A percentile compares a stretch with the other conserved stretches of the same genome.
These are phyloP conservation scores for Notothenia coriiceps DNA, from an alignment of 2,113 vertebrate genomes.

Conservation along the genomic window DNA sequence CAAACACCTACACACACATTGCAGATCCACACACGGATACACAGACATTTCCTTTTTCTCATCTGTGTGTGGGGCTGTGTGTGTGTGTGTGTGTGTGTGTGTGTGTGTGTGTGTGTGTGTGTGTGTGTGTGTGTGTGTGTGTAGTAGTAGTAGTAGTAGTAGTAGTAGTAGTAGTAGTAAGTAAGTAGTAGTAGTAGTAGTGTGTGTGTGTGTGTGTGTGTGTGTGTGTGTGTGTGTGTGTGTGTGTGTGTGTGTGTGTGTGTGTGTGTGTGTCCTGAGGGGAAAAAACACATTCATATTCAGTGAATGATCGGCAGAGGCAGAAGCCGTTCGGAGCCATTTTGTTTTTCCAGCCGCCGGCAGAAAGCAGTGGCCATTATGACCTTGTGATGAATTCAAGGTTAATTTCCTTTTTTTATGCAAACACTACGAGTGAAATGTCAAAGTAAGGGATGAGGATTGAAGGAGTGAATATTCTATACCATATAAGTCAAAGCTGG, in stretches of 20 bases:
- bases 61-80: too few relatives aligned
- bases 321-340: conserved; percentile 60
- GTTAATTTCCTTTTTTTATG: conserved; percentile 44
- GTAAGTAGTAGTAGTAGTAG: too few relatives aligned
- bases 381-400: conserved; percentile 72
- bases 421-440: conserved; percentile 40
- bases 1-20: conserved; percentile 50
- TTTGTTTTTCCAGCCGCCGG: conserved; percentile 68
- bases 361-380: conserved; percentile 60
- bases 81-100: too few relatives aligned
- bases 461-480: conserved; percentile 2
- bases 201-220: too few relatives aligned
- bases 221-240: too few relatives aligned
- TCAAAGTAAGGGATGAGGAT: not conserved
- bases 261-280: conserved; percentile 54
- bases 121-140: too few relatives aligned
- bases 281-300: conserved; percentile 66
- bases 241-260: conserved; percentile 5
- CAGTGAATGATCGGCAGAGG: conserved; percentile 58
- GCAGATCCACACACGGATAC: conserved; percentile 26
- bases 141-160: too few relatives aligned
- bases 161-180: too few relatives aligned
- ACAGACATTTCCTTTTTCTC: conserved; percentile 37
- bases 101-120: too few relatives aligned
- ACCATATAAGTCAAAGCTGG: not conserved